A percentile compares a stretch with the other conserved stretches of the same genome.
Conservation (phyloP, 23 tunicate genomes). For the Phallusia fumigata region DNA sequence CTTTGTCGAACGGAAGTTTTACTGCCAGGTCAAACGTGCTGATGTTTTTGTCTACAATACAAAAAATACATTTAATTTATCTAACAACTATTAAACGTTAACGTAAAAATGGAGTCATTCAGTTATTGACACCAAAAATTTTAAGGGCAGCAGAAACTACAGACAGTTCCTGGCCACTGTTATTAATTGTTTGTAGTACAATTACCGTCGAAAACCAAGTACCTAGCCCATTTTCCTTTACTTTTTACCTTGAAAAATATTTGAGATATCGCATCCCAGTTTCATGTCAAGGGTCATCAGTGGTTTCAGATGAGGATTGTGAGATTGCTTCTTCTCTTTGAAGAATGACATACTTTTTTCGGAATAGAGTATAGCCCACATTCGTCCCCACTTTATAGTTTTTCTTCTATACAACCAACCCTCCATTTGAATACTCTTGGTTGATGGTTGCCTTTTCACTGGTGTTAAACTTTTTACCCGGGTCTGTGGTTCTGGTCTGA, state of each 20-base stretch:
- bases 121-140: no score
- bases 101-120: no score
- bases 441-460: not conserved
- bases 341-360: slow-evolving; percentile 46
- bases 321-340: slow-evolving; percentile 23
- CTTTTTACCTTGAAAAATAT: slow-evolving; percentile 53
- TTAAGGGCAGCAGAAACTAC: no score
- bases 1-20: not conserved
- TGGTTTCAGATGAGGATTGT: not conserved
- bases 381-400: slow-evolving; percentile 46
- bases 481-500: no score
- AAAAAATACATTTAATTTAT: not conserved
- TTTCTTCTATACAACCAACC: slow-evolving; percentile 59
- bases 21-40: not conserved
- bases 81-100: no score
- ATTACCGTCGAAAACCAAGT: no score
- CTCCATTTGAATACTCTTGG: slow-evolving; percentile 38
- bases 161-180: no score
- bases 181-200: no score
- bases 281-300: not conserved
- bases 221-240: no score
- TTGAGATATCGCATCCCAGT: slow-evolving; percentile 49
- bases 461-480: no score
- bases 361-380: slow-evolving; percentile 57
- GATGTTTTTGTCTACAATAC: slow-evolving; percentile 9